Percentiles rank a stretch among this genome's conserved stretches.
These are phyloP conservation scores for Eupristina koningsbergeri DNA, from an alignment of 1,140 invertebrate genomes.

Conservation along the genomic window DNA sequence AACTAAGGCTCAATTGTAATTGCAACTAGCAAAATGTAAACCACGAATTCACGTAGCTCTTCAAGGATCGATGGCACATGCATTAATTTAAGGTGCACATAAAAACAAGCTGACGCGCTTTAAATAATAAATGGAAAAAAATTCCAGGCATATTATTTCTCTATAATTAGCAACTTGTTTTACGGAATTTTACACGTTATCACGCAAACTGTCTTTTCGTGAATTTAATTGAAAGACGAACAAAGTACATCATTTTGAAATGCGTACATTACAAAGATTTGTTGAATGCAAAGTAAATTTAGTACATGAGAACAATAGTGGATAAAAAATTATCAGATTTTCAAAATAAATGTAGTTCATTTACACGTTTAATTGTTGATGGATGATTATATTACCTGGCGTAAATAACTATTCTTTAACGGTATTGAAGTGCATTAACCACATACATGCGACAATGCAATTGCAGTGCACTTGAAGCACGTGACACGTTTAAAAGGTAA, in stretches of 20 bases:
- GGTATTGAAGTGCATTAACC: too few relatives aligned
- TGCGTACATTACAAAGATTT: background rate
- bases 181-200: background rate
- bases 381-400: too few relatives aligned
- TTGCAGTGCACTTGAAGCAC: too few relatives aligned
- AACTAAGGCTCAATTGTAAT: constrained; percentile 18
- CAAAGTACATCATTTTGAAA: background rate
- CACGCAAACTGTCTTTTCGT: background rate
- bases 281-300: background rate
- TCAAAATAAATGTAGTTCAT: too few relatives aligned
- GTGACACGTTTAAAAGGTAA: too few relatives aligned
- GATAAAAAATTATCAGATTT: too few relatives aligned
- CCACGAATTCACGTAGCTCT: background rate
- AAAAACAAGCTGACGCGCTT: background rate
- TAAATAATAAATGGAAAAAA: background rate
- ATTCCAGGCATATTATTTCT: background rate
- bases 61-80: background rate
- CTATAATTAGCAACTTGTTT: background rate
- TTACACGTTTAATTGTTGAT: too few relatives aligned
- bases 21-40: background rate
- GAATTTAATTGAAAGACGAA: background rate
- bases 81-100: background rate
- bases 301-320: too few relatives aligned
- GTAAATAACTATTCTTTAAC: too few relatives aligned
- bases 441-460: too few relatives aligned